These are phyloP conservation scores for Crotalus horridus DNA, from an alignment of 2,113 vertebrate genomes.

Conservation along the genomic window DNA sequence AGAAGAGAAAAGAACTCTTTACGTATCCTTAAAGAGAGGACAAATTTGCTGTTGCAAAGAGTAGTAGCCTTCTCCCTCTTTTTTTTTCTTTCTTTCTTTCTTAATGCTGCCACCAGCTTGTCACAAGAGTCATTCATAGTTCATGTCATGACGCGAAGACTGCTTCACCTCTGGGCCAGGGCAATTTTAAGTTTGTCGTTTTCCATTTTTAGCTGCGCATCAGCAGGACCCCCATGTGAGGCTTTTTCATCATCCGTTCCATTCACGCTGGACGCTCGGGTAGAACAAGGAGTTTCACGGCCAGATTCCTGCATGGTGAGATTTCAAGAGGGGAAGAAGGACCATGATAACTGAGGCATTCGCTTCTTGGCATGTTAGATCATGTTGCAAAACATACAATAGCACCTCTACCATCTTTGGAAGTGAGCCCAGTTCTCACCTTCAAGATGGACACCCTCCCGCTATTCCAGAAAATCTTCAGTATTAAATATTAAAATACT, in stretches of 20 bases:
- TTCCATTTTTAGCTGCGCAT: slow-evolving; percentile 81
- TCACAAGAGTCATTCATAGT: not conserved
- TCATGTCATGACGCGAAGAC: rapidly evolving
- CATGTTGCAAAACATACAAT: not conserved
- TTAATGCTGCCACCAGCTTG: not conserved
- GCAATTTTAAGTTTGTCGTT: slow-evolving; percentile 88
- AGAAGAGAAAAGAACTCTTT: not conserved
- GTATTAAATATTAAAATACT: not conserved
- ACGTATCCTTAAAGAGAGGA: not conserved
- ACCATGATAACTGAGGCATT: not conserved
- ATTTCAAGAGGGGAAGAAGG: slow-evolving; percentile 29
- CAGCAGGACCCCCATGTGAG: slow-evolving; percentile 73
- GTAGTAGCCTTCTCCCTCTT: not conserved
- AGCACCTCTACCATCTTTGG: not conserved
- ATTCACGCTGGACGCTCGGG: slow-evolving; percentile 89
- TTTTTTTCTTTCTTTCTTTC: not conserved
- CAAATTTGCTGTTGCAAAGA: not conserved
- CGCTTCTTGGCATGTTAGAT: not conserved
- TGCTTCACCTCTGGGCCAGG: slow-evolving; percentile 84
- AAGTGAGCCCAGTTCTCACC: not conserved
- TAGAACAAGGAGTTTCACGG: slow-evolving; percentile 78
- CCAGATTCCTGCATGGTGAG: slow-evolving; percentile 77
- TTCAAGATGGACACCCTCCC: not conserved
- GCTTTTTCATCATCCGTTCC: slow-evolving; percentile 96
- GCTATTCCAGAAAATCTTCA: not conserved